Percentiles rank a stretch among this genome's conserved stretches.
These are phyloP conservation scores for Panthera tigris DNA, from an alignment of 2,113 vertebrate species.

Conservation along the genomic window DNA sequence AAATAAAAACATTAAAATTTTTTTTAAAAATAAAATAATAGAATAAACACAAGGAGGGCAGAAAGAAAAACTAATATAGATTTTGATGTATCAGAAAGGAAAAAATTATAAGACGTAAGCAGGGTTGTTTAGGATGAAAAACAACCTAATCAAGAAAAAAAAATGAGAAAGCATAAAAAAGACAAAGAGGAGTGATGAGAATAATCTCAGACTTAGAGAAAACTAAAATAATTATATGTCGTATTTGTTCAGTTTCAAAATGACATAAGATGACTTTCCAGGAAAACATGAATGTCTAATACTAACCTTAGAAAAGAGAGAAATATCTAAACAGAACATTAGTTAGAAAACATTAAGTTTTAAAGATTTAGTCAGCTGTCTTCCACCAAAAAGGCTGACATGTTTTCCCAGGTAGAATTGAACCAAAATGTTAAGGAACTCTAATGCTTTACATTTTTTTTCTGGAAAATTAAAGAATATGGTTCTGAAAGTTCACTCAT, in stretches of 20 bases:
- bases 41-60: neutral
- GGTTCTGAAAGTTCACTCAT: neutral
- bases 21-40: neutral
- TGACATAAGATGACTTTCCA: neutral
- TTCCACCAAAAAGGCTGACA: neutral
- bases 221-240: neutral
- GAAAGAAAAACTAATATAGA: neutral
- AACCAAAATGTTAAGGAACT: conserved; percentile 8
- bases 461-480: neutral
- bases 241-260: neutral
- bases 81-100: neutral
- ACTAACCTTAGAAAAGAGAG: neutral
- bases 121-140: neutral
- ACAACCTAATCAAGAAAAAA: neutral
- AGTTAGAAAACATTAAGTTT: neutral
- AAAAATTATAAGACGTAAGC: neutral
- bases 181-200: neutral
- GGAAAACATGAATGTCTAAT: neutral
- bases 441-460: neutral
- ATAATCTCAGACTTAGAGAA: neutral
- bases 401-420: neutral
- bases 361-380: neutral
- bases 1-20: too few species aligned
- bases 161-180: neutral
- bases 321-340: neutral